Base-by-base conservation (phyloP, 2,113 vertebrate species). In the Setophaga kirtlandii region DNA sequence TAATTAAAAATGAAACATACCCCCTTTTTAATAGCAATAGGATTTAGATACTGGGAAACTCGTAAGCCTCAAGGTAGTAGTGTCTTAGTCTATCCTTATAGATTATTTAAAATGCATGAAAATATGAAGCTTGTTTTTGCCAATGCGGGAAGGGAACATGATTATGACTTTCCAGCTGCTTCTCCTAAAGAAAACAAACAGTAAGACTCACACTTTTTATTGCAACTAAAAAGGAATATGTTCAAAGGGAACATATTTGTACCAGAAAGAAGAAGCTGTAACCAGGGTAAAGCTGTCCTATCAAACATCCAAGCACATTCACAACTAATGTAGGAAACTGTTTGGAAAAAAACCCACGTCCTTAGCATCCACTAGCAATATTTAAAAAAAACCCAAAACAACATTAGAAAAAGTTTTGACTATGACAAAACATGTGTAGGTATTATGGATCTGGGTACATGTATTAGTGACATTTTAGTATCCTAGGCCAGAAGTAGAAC, bases 101-200 rank as follows among this genome's bases (percentile, higher is more conserved):
- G 88, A 87, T 91, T 82, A 92, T 88, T 96, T 80, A 76, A 93
- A 88, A 96, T 89, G 63, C 42, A 83, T 69, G 83, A 83, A 97
- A 94, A 86, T 82, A 88, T 89, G 94, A 95, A 87, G 50, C 60
- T 95, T 96, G 39, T 88, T 83, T 91, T 91, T 97, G 93, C 84
- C 89, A 95, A 2, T 90, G 89, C 87, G 83, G 81, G 42, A 96
- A 96, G 77, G 77, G 83, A 97, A 92, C 71, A 85, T 91, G 96
- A 96, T 96, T 97, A 95, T 92, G 80, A 86, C 81, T 97, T 97
- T 94, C 96, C 93, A 97, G 93, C 94, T 98, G 93, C 93, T 97
- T 97, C 83, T 97, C 75, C 91, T 95, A 77, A 94, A 96, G 91
- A 93, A 97, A 83, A 69, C 37, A 95, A 92, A 87, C 68, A 88